Percentiles rank a stretch among this genome's conserved stretches.
Evolutionary conservation across 2,113 vertebrate species (phyloP).

Genomic region (Triplophysa rosa): DNA sequence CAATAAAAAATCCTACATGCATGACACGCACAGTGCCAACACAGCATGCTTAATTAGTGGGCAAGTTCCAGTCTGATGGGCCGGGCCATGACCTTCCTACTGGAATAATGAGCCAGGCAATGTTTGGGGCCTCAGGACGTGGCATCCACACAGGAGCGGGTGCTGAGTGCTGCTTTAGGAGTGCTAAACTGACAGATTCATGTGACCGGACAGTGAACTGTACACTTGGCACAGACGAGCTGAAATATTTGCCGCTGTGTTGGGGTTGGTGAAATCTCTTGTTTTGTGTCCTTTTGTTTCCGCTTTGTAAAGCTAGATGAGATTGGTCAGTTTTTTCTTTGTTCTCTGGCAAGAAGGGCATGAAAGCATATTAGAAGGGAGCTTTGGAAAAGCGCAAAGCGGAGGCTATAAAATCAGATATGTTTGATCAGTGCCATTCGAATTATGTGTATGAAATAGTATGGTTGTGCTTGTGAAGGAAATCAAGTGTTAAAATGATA

Average conservation of each 20-base stretch:
- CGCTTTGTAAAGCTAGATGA: slow-evolving; percentile 62
- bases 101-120: slow-evolving; percentile 74
- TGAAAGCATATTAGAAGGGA: too few relatives aligned
- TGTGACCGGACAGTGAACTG: slow-evolving; percentile 73
- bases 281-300: slow-evolving; percentile 63
- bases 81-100: slow-evolving; percentile 69
- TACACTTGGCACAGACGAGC: slow-evolving; percentile 63
- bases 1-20: slow-evolving; percentile 67
- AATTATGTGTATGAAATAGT: slow-evolving; percentile 37
- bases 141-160: slow-evolving; percentile 60
- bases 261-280: slow-evolving; percentile 49
- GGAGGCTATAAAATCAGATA: slow-evolving; percentile 15
- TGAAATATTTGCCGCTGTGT: slow-evolving; percentile 56
- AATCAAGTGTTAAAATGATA: too few relatives aligned
- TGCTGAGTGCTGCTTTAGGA: slow-evolving; percentile 63
- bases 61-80: slow-evolving; percentile 67
- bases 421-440: slow-evolving; percentile 31
- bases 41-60: slow-evolving; percentile 72
- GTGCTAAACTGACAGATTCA: slow-evolving; percentile 69
- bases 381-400: slow-evolving; percentile 57
- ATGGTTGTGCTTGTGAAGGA: neutral
- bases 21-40: slow-evolving; percentile 73
- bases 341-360: slow-evolving; percentile 19
- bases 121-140: slow-evolving; percentile 63
- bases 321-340: slow-evolving; percentile 48